Evolutionary conservation across 2,888 invertebrate species (phyloP).

Genomic region (Napeogenes sylphis): DNA sequence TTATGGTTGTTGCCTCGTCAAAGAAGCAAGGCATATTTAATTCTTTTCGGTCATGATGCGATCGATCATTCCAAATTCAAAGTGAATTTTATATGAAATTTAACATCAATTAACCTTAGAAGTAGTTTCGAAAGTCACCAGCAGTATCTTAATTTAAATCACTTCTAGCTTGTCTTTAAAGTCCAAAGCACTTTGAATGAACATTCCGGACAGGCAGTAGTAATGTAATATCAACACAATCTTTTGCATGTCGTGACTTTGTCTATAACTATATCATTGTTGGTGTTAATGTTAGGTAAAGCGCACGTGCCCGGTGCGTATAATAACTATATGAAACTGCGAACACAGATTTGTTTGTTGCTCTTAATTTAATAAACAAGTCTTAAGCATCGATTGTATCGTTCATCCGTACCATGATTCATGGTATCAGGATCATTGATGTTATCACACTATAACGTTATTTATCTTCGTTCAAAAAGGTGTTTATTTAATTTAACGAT

Average conservation of each 20-base stretch:
- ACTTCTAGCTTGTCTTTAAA: constrained; percentile 28
- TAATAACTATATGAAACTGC: constrained; percentile 13
- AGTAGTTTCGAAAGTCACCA: constrained; percentile 26
- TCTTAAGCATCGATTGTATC: constrained; percentile 15
- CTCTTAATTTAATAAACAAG: constrained; percentile 23
- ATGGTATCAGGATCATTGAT: constrained; percentile 11
- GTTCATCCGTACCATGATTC: constrained; percentile 19
- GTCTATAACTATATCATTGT: constrained; percentile 41
- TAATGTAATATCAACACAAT: constrained; percentile 34
- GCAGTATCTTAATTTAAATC: constrained; percentile 29
- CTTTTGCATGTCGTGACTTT: constrained; percentile 44
- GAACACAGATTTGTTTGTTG: constrained; percentile 13
- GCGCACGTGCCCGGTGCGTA: constrained; percentile 39
- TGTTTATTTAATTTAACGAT: constrained; percentile 1
- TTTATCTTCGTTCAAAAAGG: constrained; percentile 5
- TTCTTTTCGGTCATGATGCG: background rate
- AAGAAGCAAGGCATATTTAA: constrained; percentile 37
- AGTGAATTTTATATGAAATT: background rate
- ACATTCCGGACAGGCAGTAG: constrained; percentile 37
- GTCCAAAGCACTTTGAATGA: constrained; percentile 35
- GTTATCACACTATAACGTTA: constrained; percentile 1
- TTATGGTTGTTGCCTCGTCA: constrained; percentile 47
- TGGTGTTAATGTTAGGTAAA: constrained; percentile 38
- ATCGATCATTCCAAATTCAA: background rate
- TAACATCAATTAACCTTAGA: constrained; percentile 10